Conservation (phyloP, 2,797 vertebrate genomes). For the Anguilla marmorata region DNA sequence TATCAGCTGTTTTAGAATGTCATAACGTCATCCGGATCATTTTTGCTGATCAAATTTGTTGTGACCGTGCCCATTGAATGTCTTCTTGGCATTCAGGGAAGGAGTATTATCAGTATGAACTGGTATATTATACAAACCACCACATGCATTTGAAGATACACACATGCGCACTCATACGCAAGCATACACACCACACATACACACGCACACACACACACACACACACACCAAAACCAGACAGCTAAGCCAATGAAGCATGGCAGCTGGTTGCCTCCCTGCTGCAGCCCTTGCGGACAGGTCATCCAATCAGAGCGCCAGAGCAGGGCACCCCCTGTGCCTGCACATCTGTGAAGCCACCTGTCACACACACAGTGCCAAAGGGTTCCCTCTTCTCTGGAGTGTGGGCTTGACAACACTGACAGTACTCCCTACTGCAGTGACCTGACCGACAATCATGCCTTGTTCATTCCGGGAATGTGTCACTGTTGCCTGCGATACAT, state of each 20-base stretch:
- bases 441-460: neutral
- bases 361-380: neutral
- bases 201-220: neutral
- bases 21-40: too few species aligned
- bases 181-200: neutral
- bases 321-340: neutral
- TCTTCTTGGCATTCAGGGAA: neutral
- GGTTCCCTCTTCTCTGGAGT: neutral
- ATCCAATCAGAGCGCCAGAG: neutral
- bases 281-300: neutral
- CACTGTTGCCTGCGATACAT: neutral
- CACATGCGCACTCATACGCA: too few species aligned
- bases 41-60: neutral
- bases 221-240: neutral
- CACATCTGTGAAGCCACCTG: neutral
- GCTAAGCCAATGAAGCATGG: neutral
- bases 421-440: neutral
- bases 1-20: too few species aligned
- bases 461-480: neutral
- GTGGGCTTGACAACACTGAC: neutral
- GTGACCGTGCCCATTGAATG: neutral
- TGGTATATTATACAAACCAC: neutral
- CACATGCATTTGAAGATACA: too few species aligned
- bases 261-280: neutral
- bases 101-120: neutral